Evolutionary conservation across 2,113 vertebrate species (phyloP).

Genomic region (Eclectus roratus): DNA sequence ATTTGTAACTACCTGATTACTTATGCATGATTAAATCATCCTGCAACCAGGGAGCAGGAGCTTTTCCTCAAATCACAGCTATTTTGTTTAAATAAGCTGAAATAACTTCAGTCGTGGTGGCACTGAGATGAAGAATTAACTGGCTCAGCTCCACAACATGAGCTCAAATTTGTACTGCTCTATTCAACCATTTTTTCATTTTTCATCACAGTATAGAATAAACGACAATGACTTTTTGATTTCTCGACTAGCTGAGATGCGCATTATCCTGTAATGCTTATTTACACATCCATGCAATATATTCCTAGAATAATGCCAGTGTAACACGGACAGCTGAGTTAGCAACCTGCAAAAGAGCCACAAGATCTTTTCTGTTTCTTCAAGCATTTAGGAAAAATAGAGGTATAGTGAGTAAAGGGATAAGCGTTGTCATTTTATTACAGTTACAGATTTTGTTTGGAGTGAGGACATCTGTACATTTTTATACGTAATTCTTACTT

Average conservation of each 20-base stretch:
- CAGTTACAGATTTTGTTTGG: not conserved
- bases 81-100: not conserved
- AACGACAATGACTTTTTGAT: not conserved
- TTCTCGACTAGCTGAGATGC: not conserved
- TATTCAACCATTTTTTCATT: not conserved
- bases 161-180: not conserved
- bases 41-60: not conserved
- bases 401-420: not conserved
- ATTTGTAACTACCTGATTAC: not conserved
- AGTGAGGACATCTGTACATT: not conserved
- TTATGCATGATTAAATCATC: not conserved
- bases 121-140: not conserved
- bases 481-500: not conserved
- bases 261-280: not conserved
- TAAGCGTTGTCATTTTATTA: not conserved
- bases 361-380: not conserved
- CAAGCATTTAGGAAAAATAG: not conserved
- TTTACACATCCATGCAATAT: not conserved
- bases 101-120: not conserved
- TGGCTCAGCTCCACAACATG: not conserved
- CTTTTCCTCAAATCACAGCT: not conserved
- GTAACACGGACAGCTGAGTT: not conserved
- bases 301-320: not conserved
- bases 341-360: not conserved
- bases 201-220: not conserved